These are phyloP conservation scores for Eunapius fragilis DNA, from an alignment of 37 sponge, comb jelly and placozoan genomes.

Conservation along the genomic window DNA sequence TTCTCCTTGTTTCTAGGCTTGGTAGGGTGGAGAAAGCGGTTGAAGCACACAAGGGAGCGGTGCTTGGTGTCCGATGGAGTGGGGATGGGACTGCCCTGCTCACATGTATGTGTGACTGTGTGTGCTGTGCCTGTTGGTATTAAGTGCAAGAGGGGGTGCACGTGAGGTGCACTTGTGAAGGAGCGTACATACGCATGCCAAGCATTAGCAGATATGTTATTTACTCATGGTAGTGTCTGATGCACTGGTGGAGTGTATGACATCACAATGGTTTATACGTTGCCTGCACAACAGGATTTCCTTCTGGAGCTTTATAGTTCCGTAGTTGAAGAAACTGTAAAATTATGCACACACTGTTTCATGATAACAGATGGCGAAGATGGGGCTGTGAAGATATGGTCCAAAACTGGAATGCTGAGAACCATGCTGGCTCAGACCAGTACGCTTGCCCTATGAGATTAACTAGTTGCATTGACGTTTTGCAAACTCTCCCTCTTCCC, in stretches of 20 bases:
- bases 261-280: too few relatives aligned
- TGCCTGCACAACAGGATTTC: too few relatives aligned
- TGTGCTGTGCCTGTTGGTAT: background rate
- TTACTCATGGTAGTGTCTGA: too few relatives aligned
- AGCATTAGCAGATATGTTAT: background rate
- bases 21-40: slow-evolving; percentile 92
- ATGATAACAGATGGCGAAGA: slow-evolving; percentile 90
- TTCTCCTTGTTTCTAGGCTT: slow-evolving; percentile 75
- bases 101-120: slow-evolving; percentile 53
- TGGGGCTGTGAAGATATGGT: slow-evolving; percentile 95
- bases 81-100: slow-evolving; percentile 84
- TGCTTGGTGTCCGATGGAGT: slow-evolving; percentile 87
- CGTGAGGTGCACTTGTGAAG: background rate
- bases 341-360: background rate
- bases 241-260: too few relatives aligned
- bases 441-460: slow-evolving; percentile 4
- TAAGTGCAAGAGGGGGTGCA: background rate
- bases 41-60: slow-evolving; percentile 96
- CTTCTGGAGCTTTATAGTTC: background rate
- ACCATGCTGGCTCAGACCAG: slow-evolving; percentile 82
- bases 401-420: slow-evolving; percentile 90
- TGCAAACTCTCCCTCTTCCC: background rate
- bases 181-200: background rate
- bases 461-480: background rate
- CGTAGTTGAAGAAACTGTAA: background rate